A percentile compares a stretch with the other conserved stretches of the same genome.
Conservation (phyloP, 2,797 vertebrate genomes). For the Spinus pinus region DNA sequence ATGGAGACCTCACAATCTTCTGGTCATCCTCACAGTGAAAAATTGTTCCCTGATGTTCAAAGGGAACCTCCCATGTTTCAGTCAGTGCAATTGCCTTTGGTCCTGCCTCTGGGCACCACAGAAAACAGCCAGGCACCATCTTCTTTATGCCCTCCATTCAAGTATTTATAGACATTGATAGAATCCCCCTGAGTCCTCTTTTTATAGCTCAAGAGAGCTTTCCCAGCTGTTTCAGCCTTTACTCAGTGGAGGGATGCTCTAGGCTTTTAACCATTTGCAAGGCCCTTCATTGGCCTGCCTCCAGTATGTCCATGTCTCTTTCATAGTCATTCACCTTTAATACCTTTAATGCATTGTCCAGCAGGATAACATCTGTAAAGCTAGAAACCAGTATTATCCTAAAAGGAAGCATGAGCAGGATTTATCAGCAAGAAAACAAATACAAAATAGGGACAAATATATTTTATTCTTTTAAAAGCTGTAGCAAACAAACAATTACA, state of each 20-base stretch:
- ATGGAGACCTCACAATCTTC: not conserved
- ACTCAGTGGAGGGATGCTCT: not conserved
- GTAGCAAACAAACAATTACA: not conserved
- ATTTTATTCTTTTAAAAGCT: not conserved
- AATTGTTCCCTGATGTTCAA: not conserved
- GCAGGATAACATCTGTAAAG: not conserved
- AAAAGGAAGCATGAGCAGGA: not conserved
- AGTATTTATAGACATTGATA: not conserved
- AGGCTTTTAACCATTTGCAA: not conserved
- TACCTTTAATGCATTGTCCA: not conserved
- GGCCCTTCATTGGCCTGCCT: not conserved
- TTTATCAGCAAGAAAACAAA: not conserved
- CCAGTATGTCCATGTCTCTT: not conserved
- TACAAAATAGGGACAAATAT: not conserved
- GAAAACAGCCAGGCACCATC: not conserved
- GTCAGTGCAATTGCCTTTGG: not conserved
- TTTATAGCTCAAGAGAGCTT: not conserved
- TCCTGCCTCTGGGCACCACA: not conserved
- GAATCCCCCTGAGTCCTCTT: accelerated
- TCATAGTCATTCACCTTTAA: not conserved
- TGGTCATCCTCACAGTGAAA: not conserved
- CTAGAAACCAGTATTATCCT: not conserved
- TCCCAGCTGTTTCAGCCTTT: not conserved
- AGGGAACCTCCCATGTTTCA: not conserved
- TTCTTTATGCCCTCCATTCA: accelerated